Evolutionary conservation across 2,888 invertebrate species (phyloP), one percentile per base, ranked within the genome.

Genomic region (Machimus atricapillus): DNA sequence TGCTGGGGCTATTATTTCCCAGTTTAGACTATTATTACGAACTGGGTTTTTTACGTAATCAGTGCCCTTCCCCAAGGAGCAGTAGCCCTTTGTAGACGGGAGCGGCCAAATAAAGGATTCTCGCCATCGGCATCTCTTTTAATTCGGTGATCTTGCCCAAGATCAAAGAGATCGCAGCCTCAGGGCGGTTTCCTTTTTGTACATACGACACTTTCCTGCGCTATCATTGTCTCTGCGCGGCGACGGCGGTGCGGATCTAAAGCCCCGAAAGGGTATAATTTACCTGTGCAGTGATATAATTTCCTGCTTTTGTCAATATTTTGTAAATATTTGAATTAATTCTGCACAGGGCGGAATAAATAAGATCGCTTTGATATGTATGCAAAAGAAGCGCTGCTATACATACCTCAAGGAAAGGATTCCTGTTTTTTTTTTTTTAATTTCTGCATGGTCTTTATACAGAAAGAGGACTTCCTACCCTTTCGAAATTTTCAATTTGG

Each of bases 301-400:
- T 86, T 86, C 58, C 85, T 74, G 86, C 52, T 86, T 77, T 86
- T 31, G 77, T 86, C 77, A 76, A 86, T 86, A 77, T 86, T 86
- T 86, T 86, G 76, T 86, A 86, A 86, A 86, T 86, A 86, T 86
- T 86, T 86, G 74, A 74, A 77, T 86, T 52, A 86, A 77, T 86
- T 86, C 46, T 86, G 86, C 77, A 43, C 73, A 46, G 27, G 46
- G 23, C 27, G 23, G 85, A n/a, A 73, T 31, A 43, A 19, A 43
- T 46, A 23, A 12, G 76, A 37, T 66, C 66, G 12, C 4, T 66
- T 19, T 66, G 27, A 27, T 66, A 23, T 19, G 27, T 66, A 23
- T 19, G 27, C 19, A 27, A 23, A 40, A 23, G 27, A 0, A 66
- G 27, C 66, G 66, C 23, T 66, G 66, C 23, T 7, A 40, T 3